These are phyloP conservation scores for Acanthochromis polyacanthus DNA, from an alignment of 2,113 vertebrate genomes.

Conservation along the genomic window DNA sequence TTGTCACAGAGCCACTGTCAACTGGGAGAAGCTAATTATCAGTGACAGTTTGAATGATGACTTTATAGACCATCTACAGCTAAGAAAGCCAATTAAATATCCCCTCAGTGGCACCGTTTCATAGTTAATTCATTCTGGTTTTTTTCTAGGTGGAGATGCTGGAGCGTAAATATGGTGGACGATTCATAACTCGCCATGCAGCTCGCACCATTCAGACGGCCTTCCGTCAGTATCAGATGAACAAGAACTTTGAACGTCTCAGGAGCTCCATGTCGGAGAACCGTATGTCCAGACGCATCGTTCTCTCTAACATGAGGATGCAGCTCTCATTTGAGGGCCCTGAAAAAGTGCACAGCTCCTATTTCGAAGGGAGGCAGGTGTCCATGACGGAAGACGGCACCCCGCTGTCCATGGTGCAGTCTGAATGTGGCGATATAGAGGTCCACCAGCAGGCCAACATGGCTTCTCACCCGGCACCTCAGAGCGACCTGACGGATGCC, in stretches of 20 bases:
- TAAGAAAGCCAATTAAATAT: constrained; percentile 11
- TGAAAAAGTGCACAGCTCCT: constrained; percentile 96
- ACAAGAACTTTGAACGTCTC: constrained; percentile 99
- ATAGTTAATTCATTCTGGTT: constrained; percentile 13
- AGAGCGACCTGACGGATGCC: constrained; percentile 91
- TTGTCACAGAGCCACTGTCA: neutral
- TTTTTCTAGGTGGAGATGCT: constrained; percentile 96
- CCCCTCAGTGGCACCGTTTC: neutral
- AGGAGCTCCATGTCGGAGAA: constrained; percentile 99
- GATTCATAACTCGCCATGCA: constrained; percentile 97
- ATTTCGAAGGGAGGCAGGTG: constrained; percentile 95
- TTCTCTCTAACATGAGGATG: constrained; percentile 99
- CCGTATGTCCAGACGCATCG: constrained; percentile 97
- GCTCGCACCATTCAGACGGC: constrained; percentile 98
- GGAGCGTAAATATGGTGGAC: constrained; percentile 98
- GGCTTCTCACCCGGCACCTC: constrained; percentile 85
- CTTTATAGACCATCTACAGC: constrained; percentile 7
- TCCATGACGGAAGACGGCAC: constrained; percentile 91
- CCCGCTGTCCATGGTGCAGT: constrained; percentile 86
- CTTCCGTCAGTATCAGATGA: constrained; percentile 99
- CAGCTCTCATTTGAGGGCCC: constrained; percentile 99
- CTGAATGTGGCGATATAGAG: constrained; percentile 87
- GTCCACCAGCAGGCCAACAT: constrained; percentile 85
- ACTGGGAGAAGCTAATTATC: constrained; percentile 1
- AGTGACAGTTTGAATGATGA: neutral